Conservation (phyloP, 2,797 vertebrate genomes). For the Zalophus californianus region DNA sequence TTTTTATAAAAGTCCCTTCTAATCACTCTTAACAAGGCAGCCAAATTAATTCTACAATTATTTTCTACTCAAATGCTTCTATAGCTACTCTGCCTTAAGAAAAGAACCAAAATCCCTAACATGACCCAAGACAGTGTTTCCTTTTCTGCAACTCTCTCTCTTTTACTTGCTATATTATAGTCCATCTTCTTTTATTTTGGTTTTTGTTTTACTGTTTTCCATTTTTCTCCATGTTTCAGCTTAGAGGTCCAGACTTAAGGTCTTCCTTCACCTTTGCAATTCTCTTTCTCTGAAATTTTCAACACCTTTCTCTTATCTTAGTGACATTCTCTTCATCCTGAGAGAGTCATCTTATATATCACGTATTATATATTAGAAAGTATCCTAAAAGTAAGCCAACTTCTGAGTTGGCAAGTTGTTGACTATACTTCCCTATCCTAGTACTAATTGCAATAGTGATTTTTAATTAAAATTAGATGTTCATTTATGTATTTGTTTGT, state of each 20-base stretch:
- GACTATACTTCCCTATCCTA: not conserved
- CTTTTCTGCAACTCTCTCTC: not conserved
- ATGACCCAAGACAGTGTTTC: not conserved
- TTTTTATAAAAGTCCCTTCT: not conserved
- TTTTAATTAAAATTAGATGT: not conserved
- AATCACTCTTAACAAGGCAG: not conserved
- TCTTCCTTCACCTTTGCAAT: not conserved
- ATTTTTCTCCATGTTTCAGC: not conserved
- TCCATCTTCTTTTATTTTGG: not conserved
- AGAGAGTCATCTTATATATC: not conserved
- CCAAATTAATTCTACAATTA: not conserved
- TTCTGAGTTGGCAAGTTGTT: not conserved
- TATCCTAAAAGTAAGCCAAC: not conserved
- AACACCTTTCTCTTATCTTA: not conserved
- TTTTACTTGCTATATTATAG: not conserved
- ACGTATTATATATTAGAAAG: not conserved
- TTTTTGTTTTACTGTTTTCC: not conserved
- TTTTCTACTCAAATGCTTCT: not conserved
- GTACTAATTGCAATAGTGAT: not conserved
- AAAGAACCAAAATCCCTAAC: not conserved
- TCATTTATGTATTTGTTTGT: not conserved
- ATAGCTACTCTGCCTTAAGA: not conserved
- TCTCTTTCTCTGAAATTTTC: not conserved
- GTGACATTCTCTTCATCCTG: not conserved
- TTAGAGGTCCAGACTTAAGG: not conserved